Base-by-base conservation (phyloP, 2,888 invertebrate genomes). In the Platerodrilus igneus region DNA sequence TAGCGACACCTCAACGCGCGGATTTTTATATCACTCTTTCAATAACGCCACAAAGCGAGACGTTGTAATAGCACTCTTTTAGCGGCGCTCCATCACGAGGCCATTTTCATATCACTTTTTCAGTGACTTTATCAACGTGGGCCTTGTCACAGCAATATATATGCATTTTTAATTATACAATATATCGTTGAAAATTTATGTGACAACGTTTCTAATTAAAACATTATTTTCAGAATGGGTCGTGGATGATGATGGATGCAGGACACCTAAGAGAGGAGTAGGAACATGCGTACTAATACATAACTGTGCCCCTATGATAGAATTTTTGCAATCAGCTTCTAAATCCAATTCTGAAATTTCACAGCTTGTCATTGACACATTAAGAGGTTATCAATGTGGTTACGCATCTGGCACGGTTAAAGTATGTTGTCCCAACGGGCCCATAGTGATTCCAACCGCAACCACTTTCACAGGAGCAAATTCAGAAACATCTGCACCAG, bases 261-360 rank as follows among this genome's bases (percentile, higher is more conserved):
- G 36, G 4, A 63, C 69, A 0, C 66, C 68, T 1, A 56, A 45
- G 10, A 59, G 60, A 2, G 50, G 42, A 0, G 31, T 32, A 0
- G 71, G 70, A 1, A 46, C 50, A 2, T 74, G 74, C 53, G 52
- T 68, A 5, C 42, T 52, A 0, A 50, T 73, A 2, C 45, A 57
- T 17, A 22, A 43, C n/a, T 59, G 59, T 31, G 28, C 41, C 6
- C 48, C 48, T 10, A 47, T 60, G 7, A 1, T 26, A 11, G 11
- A 42, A 8, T n/a, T n/a, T n/a, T n/a, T n/a, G n/a, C n/a, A n/a
- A n/a, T n/a, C n/a, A n/a, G n/a, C n/a, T n/a, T n/a, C n/a, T n/a
- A n/a, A n/a, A n/a, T n/a, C n/a, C n/a, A 7, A 33, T n/a, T 10
- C 37, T 5, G 3, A 5, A n/a, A 9, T 9, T 10, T 3, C 2